Conservation (phyloP, 2,888 invertebrate species). For the Lagria hirta region DNA sequence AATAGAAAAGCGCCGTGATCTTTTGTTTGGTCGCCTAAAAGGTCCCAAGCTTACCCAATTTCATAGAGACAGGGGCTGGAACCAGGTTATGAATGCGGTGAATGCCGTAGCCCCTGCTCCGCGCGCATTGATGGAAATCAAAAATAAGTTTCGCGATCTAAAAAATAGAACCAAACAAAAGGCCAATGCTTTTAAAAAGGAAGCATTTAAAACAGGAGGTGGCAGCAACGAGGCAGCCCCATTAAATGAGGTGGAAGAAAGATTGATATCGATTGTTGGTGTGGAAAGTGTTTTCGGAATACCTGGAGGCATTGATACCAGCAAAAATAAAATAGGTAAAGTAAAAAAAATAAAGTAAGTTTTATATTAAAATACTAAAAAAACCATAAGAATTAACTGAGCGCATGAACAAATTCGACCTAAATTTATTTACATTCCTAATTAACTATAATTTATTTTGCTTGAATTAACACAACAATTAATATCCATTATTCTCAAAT, state of each 20-base stretch:
- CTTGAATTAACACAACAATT: too few relatives aligned
- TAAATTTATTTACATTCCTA: too few relatives aligned
- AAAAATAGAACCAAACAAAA: constrained; percentile 1
- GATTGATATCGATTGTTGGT: not conserved
- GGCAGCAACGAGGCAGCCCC: constrained; percentile 4
- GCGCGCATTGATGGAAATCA: constrained; percentile 1
- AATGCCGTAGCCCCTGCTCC: not conserved
- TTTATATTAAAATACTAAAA: too few relatives aligned
- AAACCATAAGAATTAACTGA: too few relatives aligned
- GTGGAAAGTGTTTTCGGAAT: constrained; percentile 3
- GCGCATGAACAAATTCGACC: too few relatives aligned
- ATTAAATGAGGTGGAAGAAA: constrained; percentile 3
- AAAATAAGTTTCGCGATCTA: constrained; percentile 3
- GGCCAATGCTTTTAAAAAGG: not conserved
- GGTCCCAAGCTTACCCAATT: not conserved
- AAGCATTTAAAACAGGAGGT: constrained; percentile 3
- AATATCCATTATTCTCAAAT: too few relatives aligned
- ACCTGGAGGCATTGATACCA: constrained; percentile 6
- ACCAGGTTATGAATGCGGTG: not conserved
- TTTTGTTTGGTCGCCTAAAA: not conserved
- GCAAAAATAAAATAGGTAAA: too few relatives aligned
- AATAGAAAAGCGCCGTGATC: not conserved
- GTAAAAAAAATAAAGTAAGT: too few relatives aligned
- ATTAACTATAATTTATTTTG: too few relatives aligned
- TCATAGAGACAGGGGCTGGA: constrained; percentile 2